Evolutionary conservation across 1,140 invertebrate genomes (phyloP).

Genomic region (Pogonomyrmex californicus): DNA sequence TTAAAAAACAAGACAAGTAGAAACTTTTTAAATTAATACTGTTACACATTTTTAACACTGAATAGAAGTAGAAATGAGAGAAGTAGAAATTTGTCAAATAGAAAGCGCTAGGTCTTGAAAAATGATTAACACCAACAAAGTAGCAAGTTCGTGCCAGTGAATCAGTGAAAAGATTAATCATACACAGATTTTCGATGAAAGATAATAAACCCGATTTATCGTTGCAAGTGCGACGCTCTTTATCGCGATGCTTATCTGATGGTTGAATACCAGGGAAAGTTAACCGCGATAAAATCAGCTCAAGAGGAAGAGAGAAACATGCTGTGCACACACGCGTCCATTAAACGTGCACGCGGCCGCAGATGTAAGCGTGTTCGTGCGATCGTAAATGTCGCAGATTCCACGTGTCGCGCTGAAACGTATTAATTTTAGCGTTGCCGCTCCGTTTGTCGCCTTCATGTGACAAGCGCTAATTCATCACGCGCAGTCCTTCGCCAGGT

Average conservation of each 20-base stretch:
- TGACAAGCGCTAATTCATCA: conserved; percentile 57
- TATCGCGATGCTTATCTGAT: conserved; percentile 22
- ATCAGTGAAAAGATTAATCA: background rate
- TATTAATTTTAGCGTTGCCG: conserved; percentile 57
- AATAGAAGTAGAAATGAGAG: no score
- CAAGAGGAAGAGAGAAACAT: conserved; percentile 18
- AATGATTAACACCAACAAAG: background rate
- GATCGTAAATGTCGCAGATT: conserved; percentile 33
- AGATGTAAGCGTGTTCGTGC: background rate
- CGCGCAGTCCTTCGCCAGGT: conserved; percentile 23
- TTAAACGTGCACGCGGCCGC: conserved; percentile 2
- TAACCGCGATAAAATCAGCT: conserved; percentile 52
- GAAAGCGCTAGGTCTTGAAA: background rate
- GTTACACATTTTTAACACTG: no score
- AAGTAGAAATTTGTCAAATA: background rate
- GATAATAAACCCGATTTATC: conserved; percentile 5
- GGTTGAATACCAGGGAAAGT: conserved; percentile 78
- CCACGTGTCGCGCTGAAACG: conserved; percentile 41
- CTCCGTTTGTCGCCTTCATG: conserved; percentile 6
- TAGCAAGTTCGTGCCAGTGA: background rate
- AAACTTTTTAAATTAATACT: background rate
- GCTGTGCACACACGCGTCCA: background rate
- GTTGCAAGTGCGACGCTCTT: background rate
- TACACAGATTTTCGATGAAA: background rate
- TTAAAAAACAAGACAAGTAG: background rate